A percentile compares a stretch with the other conserved stretches of the same genome.
Evolutionary conservation across 2,888 invertebrate species (phyloP).

Genomic region (Tetranychus truncatus): DNA sequence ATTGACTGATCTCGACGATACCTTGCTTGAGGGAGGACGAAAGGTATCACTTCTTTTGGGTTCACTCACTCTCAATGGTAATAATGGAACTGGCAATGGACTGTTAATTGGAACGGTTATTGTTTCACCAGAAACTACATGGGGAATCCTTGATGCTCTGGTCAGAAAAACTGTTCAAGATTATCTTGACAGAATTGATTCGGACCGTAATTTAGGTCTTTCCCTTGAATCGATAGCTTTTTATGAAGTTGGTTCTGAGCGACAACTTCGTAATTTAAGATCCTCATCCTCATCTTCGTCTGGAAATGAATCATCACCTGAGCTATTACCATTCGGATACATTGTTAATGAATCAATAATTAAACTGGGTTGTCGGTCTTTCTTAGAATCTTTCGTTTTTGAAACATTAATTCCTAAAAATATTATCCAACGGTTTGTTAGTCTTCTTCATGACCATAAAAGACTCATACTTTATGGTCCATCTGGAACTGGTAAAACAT

Average conservation of each 20-base stretch:
- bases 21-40: neutral
- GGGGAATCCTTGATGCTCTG: neutral
- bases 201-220: constrained; percentile 65
- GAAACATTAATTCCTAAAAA: constrained; percentile 90
- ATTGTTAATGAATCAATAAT: constrained; percentile 43
- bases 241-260: constrained; percentile 69
- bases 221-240: constrained; percentile 71
- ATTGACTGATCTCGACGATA: neutral
- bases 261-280: constrained; percentile 31
- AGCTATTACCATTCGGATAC: constrained; percentile 79
- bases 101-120: neutral
- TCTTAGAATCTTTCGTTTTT: constrained; percentile 69
- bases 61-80: neutral
- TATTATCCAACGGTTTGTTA: constrained; percentile 76
- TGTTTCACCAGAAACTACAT: neutral
- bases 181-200: constrained; percentile 76
- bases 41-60: neutral
- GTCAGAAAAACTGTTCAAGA: constrained; percentile 5
- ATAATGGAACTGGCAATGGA: neutral
- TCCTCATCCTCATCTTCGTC: constrained; percentile 16
- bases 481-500: constrained; percentile 89
- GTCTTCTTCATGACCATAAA: constrained; percentile 73
- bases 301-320: constrained; percentile 40
- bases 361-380: constrained; percentile 15
- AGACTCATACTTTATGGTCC: constrained; percentile 88